Evolutionary conservation across 2,113 vertebrate genomes (phyloP), one percentile per base, ranked within the genome.

Genomic region (Bucco capensis): DNA sequence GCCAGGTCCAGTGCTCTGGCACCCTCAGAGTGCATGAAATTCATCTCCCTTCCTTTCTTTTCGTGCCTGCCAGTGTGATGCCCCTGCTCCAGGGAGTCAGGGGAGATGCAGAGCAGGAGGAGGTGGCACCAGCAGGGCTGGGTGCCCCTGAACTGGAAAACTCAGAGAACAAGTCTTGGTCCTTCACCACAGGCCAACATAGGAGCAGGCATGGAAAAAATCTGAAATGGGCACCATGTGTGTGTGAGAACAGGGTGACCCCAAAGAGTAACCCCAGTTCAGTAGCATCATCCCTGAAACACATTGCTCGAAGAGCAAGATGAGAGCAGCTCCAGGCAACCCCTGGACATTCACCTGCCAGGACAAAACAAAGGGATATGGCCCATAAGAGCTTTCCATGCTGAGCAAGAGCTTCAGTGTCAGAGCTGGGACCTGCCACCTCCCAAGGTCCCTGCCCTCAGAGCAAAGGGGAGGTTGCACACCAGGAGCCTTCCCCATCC

Each of bases 391-490:
- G 24, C 24, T 40, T 35, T 19, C 54, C 47, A 13, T 2, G 31
- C 23, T 4, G n/a, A 66, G 57, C 37, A 56, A 24, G n/a, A 31
- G 38, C 58, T 78, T 40, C 66, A 37, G 31, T 3, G 1, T 5
- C 14, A 7, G 21, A 54, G 51, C n/a, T 3, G 30, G 53, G 58
- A 53, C 17, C 51, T 1, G 1, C 10, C 50, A 46, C 30, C 46
- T 22, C 37, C 51, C 1, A 0, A 22, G 38, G 14, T 35, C 61
- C 54, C 40, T 10, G 47, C 9, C 22, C 53, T 61, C 0, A 3
- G 30, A 23, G 60, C 60, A 10, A 15, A 19, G 51, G 38, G 14
- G 2, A 37, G 25, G 38, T 27, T 17, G 38, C 31, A 12, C 18
- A 2, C 38, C 5, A 0, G n/a, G 15, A 71, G 44, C 58, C 24